Evolutionary conservation across 2,888 invertebrate genomes (phyloP), one percentile per base, ranked within the genome.

Genomic region (Xestia sexstrigata): DNA sequence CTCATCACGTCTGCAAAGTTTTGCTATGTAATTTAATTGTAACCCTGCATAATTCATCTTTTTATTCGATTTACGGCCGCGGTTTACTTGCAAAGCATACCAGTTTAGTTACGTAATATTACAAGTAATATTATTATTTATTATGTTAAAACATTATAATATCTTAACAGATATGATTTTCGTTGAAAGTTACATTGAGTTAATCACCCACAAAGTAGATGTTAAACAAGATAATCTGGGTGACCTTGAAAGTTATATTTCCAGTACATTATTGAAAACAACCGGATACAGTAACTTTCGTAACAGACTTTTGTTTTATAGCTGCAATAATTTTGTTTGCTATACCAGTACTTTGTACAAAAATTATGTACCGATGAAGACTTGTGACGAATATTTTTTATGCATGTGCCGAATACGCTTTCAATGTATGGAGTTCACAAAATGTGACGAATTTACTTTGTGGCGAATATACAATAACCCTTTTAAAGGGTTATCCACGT

Each of bases 171-270:
- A 79, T 75, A 63, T 26, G 67, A 83, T 73, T 68, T 63, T 74
- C n/a, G 70, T 71, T 73, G 60, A 79, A 84, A 83, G 45, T 82
- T 75, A 88, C 60, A 55, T 62, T 42, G 66, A 75, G 70, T 71
- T 82, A 78, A 73, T 83, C 74, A 78, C 68, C 76, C 68, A 70
- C 70, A 78, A 68, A 79, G 77, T 78, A 87, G 65, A 42, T 65
- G 65, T 80, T 60, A 67, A 76, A 77, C 79, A 73, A 84, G 74
- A 75, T 84, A 70, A 83, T 78, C 79, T 80, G 62, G 76, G 8
- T 39, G 66, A 68, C 87, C 85, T 78, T 78, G 58, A 52, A 74
- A 78, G 35, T 81, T 74, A 66, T 66, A 35, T 23, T 72, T 66
- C 42, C n/a, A 45, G 42, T 66, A 45, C 26, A 66, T 49, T n/a